Evolutionary conservation across 2,797 vertebrate species (phyloP), one percentile per base, ranked within the genome.

Genomic region (Hypotaenidia philippensis): DNA sequence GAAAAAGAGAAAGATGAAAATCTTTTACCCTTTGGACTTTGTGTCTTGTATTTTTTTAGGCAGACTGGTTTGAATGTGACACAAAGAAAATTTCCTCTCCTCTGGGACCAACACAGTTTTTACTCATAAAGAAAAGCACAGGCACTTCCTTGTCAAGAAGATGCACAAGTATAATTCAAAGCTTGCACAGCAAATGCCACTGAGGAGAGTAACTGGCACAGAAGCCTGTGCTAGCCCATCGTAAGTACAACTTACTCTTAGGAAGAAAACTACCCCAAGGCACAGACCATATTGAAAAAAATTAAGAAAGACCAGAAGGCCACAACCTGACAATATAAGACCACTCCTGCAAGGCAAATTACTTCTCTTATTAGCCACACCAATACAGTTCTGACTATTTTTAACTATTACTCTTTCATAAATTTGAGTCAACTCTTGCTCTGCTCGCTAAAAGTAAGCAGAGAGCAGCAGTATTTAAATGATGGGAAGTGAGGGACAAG

Each of bases 1-100:
- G 59, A 82, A 90, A 85, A 83, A 91, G 45, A 83, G 4, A 44
- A 83, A 60, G 45, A 82, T 63, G 9, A 83, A 84, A 92, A 85
- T 94, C 23, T 88, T 79, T 94, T 40, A 95, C 83, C 95, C n/a
- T 95, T 78, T 61, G 31, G 10, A 69, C 79, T 86, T 26, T 50
- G 41, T 29, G 14, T 68, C 26, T 41, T 27, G 1, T 10, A 4
- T 36, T 81, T 83, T 75, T 80, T 75, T 13, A 6, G n/a, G 65
- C 9, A 18, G 49, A 74, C 50, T 77, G 81, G 14, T 83, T 94
- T 53, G 94, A 92, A 93, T 9, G 9, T n/a, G 40, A 90, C 52
- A 8, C 25, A 71, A 52, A 65, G 49, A 49, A 83, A 66, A n/a
- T 14, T 50, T 44, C 40, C 40, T 85, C 36, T 88, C 29, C 52